phyloP scores from a whole-genome alignment of 2,888 invertebrate species.

The Drosophila maculinotata region DNA sequence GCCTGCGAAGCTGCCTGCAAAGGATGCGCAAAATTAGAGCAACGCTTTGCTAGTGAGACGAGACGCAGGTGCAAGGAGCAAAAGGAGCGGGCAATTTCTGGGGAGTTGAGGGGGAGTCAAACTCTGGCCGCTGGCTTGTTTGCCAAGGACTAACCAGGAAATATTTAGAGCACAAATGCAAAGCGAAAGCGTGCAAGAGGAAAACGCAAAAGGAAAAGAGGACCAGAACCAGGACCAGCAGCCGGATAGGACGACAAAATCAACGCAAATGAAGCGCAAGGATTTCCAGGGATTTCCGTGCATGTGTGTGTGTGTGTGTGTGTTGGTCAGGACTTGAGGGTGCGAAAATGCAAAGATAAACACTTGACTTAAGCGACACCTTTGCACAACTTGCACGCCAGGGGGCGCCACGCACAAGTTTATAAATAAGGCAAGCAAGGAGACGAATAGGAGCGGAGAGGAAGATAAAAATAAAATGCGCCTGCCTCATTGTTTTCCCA shows the following conservation, averaged over 20 bases:
- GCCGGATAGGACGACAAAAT: constrained; percentile 73
- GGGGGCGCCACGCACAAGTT: constrained; percentile 29
- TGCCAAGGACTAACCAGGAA: constrained; percentile 71
- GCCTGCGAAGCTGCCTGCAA: constrained; percentile 19
- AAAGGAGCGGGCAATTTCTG: background rate
- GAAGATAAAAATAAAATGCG: constrained; percentile 4
- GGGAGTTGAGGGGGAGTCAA: background rate
- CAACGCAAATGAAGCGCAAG: constrained; percentile 75
- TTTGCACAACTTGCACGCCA: constrained; percentile 14
- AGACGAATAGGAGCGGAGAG: constrained; percentile 1
- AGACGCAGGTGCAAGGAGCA: constrained; percentile 32
- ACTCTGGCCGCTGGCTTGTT: constrained; percentile 59
- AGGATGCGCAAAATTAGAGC: constrained; percentile 77
- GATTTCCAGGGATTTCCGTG: constrained; percentile 26
- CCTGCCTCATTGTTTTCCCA: constrained; percentile 65
- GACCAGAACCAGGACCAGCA: too few relatives aligned
- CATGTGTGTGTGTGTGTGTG: background rate
- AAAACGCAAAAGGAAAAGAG: constrained; percentile 27
- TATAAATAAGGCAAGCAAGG: background rate
- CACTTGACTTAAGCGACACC: constrained; percentile 49
- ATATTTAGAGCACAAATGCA: constrained; percentile 65
- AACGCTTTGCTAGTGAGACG: constrained; percentile 21
- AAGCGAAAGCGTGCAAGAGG: constrained; percentile 26
- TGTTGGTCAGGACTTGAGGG: constrained; percentile 23
- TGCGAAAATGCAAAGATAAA: constrained; percentile 55